Percentiles rank a stretch among this genome's conserved stretches.
phyloP scores from a whole-genome alignment of 2,113 vertebrate genomes.

The Actenoides lindsayi region DNA sequence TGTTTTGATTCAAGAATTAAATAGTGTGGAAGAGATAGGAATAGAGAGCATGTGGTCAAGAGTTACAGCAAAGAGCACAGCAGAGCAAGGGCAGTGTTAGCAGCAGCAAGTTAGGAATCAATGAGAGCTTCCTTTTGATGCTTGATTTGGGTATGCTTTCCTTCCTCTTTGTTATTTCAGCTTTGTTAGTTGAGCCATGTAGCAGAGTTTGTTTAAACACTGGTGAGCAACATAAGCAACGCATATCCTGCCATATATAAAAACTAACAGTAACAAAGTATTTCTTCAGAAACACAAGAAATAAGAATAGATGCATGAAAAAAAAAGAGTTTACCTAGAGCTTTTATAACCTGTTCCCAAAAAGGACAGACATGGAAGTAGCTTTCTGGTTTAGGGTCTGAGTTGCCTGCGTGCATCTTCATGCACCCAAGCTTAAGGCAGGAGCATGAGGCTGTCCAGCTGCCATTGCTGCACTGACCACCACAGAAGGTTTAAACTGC shows the following conservation, averaged over 20 bases:
- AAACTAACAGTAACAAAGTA: background rate
- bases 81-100: background rate
- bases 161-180: background rate
- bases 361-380: background rate
- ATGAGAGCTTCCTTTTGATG: background rate
- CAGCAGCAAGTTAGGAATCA: rapidly evolving
- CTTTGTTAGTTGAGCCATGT: background rate
- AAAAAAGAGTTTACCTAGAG: background rate
- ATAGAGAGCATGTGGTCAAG: background rate
- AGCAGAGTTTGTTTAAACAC: background rate
- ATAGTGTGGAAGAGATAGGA: background rate
- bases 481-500: background rate
- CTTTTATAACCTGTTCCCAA: background rate
- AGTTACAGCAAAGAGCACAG: background rate
- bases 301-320: background rate
- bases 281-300: background rate
- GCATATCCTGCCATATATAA: background rate
- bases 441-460: rapidly evolving
- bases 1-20: background rate
- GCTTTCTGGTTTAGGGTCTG: background rate
- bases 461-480: background rate
- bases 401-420: background rate
- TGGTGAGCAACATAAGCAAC: background rate
- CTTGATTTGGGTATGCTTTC: background rate
- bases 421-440: background rate